Percentiles rank a stretch among this genome's conserved stretches.
Conservation (phyloP, 2,888 invertebrate species). For the Eupithecia tripunctaria region DNA sequence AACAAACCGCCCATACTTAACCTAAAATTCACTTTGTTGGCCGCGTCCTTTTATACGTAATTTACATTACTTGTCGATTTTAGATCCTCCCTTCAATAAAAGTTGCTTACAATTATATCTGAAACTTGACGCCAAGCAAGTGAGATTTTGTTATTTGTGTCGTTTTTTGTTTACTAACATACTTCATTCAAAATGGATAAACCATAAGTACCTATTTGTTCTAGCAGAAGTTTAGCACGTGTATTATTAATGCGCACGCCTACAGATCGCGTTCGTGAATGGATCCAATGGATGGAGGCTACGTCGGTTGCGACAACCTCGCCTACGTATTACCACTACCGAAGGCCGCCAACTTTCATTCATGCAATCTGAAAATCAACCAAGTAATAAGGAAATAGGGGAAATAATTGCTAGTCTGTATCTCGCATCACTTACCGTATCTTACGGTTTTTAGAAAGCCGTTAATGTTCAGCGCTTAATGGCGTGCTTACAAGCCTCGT, state of each 20-base stretch:
- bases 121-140: too few relatives aligned
- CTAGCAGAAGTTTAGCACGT: conserved; percentile 26
- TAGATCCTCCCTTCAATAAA: too few relatives aligned
- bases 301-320: conserved; percentile 71
- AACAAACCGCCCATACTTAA: too few relatives aligned
- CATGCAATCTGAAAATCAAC: conserved; percentile 59
- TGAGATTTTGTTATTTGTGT: too few relatives aligned
- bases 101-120: too few relatives aligned
- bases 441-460: conserved; percentile 34
- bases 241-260: conserved; percentile 65
- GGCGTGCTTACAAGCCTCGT: conserved; percentile 14
- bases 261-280: conserved; percentile 71
- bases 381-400: conserved; percentile 43
- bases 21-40: too few relatives aligned
- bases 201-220: neutral
- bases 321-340: conserved; percentile 65
- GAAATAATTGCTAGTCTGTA: conserved; percentile 34
- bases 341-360: conserved; percentile 84
- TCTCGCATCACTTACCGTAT: conserved; percentile 31
- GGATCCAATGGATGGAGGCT: conserved; percentile 53
- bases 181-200: too few relatives aligned
- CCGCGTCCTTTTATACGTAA: too few relatives aligned
- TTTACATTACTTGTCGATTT: too few relatives aligned
- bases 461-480: conserved; percentile 9
- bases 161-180: too few relatives aligned